Evolutionary conservation across 2,797 vertebrate genomes (phyloP).

Genomic region (Leucoraja ocellata): DNA sequence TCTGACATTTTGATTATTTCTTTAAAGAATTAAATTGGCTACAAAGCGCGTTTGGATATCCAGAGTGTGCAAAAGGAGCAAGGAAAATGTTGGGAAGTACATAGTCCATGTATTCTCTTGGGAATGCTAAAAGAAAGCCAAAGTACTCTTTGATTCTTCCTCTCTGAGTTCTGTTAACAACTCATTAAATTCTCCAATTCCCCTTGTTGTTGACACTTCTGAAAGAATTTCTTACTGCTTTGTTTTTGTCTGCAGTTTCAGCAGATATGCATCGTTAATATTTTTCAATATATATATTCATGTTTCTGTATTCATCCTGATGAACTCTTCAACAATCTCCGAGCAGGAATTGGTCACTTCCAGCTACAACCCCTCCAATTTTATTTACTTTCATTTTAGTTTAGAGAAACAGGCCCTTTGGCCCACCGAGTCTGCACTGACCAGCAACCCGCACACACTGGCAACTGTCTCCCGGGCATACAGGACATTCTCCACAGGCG

Average conservation of each 20-base stretch:
- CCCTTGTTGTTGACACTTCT: neutral
- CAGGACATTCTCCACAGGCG: no score
- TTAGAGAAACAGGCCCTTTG: no score
- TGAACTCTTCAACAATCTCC: neutral
- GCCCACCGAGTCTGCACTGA: no score
- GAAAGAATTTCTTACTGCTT: neutral
- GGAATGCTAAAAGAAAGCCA: neutral
- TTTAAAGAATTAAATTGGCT: neutral
- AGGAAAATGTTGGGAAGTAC: neutral
- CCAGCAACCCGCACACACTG: no score
- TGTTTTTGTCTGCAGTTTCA: neutral
- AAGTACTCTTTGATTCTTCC: neutral
- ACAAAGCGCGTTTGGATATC: neutral
- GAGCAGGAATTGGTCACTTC: neutral
- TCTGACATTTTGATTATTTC: no score
- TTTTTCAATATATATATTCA: neutral
- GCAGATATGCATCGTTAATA: neutral
- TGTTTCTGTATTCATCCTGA: neutral
- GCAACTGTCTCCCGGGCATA: no score
- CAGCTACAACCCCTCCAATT: no score
- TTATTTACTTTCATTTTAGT: no score
- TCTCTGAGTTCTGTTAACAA: neutral
- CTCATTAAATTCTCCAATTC: neutral
- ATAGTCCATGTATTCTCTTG: neutral
- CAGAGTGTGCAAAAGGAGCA: neutral